Percentiles rank a stretch among this genome's conserved stretches.
These are phyloP conservation scores for Myotis findleyi DNA, from an alignment of 2,797 vertebrate genomes.

Conservation along the genomic window DNA sequence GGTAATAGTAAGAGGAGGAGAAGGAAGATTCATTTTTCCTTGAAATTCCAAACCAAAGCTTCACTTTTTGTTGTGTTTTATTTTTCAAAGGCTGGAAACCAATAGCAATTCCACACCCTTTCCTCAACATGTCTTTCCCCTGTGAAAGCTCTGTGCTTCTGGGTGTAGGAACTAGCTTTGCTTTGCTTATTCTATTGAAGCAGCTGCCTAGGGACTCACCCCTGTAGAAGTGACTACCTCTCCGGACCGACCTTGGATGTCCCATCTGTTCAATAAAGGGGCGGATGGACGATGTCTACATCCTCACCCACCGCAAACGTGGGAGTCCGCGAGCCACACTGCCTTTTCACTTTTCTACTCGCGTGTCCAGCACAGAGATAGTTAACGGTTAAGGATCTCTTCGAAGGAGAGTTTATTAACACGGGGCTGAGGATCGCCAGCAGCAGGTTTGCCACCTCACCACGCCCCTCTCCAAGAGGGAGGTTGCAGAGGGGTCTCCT, in stretches of 20 bases:
- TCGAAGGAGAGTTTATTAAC: neutral
- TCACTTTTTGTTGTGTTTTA: neutral
- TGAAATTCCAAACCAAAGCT: neutral
- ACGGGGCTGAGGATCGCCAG: neutral
- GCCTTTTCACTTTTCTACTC: neutral
- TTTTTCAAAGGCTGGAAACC: slow-evolving; percentile 23
- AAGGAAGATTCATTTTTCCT: neutral
- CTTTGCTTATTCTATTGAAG: neutral
- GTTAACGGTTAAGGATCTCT: slow-evolving; percentile 16
- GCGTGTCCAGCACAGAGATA: neutral
- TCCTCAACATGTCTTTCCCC: neutral
- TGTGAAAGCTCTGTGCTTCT: neutral
- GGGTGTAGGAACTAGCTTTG: neutral
- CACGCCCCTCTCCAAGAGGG: neutral
- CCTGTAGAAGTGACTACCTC: neutral
- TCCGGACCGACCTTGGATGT: neutral
- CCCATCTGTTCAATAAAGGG: neutral
- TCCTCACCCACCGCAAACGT: neutral
- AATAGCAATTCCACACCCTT: neutral
- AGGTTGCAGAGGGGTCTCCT: neutral
- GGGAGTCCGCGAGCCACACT: neutral
- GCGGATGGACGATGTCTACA: neutral
- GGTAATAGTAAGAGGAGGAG: neutral
- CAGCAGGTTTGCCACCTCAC: neutral
- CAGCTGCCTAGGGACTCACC: neutral